Evolutionary conservation across 2,113 vertebrate species (phyloP).

Genomic region (Cairina moschata): DNA sequence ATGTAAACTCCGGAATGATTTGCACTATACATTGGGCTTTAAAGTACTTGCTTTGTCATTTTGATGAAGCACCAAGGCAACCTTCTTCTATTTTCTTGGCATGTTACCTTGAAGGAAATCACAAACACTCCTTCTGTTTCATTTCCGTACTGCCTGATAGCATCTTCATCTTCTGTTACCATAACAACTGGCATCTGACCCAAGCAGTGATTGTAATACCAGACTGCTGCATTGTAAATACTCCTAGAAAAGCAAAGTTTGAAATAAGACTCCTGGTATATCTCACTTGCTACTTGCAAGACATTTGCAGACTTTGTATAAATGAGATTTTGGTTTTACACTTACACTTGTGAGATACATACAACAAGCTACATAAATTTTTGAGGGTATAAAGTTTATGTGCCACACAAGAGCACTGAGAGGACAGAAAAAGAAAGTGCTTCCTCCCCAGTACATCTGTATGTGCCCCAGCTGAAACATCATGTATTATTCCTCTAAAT

Average conservation of each 20-base stretch:
- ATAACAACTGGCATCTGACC: constrained; percentile 90
- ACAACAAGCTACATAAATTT: background rate
- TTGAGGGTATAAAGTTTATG: too few species aligned
- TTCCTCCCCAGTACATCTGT: background rate
- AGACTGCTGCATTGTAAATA: constrained; percentile 92
- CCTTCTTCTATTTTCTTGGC: background rate
- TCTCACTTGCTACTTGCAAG: background rate
- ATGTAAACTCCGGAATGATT: background rate
- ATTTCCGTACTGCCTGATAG: constrained; percentile 82
- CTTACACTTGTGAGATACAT: background rate
- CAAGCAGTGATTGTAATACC: constrained; percentile 92
- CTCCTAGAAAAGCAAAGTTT: constrained; percentile 81
- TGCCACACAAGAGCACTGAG: background rate
- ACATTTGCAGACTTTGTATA: background rate
- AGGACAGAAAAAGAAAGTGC: background rate
- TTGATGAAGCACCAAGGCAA: background rate
- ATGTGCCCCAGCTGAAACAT: background rate
- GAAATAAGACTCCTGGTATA: background rate
- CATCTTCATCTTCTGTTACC: constrained; percentile 90
- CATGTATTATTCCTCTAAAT: background rate
- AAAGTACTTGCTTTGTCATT: constrained; percentile 1
- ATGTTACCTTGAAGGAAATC: constrained; percentile 88
- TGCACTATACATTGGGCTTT: background rate
- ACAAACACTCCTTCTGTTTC: constrained; percentile 91
- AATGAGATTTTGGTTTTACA: background rate